Evolutionary conservation across 2,888 invertebrate species (phyloP), one percentile per base, ranked within the genome.

Genomic region (Colletes collaris): DNA sequence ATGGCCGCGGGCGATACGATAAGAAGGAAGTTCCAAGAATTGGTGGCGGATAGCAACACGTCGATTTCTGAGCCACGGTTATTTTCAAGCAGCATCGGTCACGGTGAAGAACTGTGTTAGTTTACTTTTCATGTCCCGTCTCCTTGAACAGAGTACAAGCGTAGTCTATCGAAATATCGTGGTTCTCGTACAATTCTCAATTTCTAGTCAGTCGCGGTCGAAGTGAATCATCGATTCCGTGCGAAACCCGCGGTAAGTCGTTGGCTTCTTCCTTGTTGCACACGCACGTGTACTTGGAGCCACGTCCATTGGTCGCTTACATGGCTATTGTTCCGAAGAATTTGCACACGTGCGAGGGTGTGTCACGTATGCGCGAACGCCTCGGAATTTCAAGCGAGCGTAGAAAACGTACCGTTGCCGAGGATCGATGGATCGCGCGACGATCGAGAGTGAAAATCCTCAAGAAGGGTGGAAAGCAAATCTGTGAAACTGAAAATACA

Each of bases 331-430:
- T 83, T 81, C 65, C 59, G 70, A 81, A 83, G 83, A 85, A 85
- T 83, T 85, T 64, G 79, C 74, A 59, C 84, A 82, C 86, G 86
- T 82, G 82, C 86, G 86, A 84, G 79, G 86, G 86, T 79, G 86
- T 86, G 86, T 84, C 86, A 63, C 76, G 83, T 81, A 81, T 76
- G 76, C 82, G 72, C 63, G 77, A 72, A 74, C 66, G 77, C 76
- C 58, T 70, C 76, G 86, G 86, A 86, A 86, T 86, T 80, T 73
- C 72, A 84, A 80, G 68, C 58, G 82, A 73, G 64, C 66, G 76
- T 67, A 76, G 67, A 65, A 78, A 85, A 83, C 67, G 49, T 53
- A 67, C 69, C 71, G 65, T 60, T 64, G 10, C 46, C 19, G 40
- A 27, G 27, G 60, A 56, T 27, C 68, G 19, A 46, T 50, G 53